Conservation (phyloP, 1,140 invertebrate genomes). For the Papilio xuthus region DNA sequence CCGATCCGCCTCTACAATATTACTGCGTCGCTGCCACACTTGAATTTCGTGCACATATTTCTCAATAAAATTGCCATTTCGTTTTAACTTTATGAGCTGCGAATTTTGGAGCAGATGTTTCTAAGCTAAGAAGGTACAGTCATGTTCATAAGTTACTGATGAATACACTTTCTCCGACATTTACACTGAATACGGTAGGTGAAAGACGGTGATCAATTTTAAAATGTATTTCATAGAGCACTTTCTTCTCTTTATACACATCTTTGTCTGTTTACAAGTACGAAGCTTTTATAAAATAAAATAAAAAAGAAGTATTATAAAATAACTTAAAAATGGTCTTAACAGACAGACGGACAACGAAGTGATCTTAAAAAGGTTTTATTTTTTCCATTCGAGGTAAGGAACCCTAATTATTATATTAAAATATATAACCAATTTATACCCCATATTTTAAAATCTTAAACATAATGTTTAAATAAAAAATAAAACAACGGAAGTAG, state of each 20-base stretch:
- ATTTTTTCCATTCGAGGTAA: too few species aligned
- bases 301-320: too few species aligned
- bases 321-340: too few species aligned
- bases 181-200: not conserved
- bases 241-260: not conserved
- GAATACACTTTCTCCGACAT: not conserved
- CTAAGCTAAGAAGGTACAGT: not conserved
- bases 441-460: not conserved
- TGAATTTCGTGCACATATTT: conserved; percentile 30
- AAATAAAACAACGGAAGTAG: conserved; percentile 18
- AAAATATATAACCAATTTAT: not conserved
- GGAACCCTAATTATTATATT: too few species aligned
- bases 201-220: not conserved
- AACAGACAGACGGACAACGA: too few species aligned
- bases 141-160: not conserved
- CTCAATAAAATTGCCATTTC: conserved; percentile 34
- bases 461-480: conserved; percentile 9
- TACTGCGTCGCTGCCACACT: conserved; percentile 25
- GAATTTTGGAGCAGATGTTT: conserved; percentile 30
- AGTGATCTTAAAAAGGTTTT: too few species aligned
- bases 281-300: not conserved
- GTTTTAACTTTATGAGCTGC: conserved; percentile 32
- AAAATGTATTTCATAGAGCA: too few species aligned
- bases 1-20: conserved; percentile 29
- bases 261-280: not conserved